These are phyloP conservation scores for Aleiodes sp. DNA, from an alignment of 1,140 invertebrate species.

Conservation along the genomic window DNA sequence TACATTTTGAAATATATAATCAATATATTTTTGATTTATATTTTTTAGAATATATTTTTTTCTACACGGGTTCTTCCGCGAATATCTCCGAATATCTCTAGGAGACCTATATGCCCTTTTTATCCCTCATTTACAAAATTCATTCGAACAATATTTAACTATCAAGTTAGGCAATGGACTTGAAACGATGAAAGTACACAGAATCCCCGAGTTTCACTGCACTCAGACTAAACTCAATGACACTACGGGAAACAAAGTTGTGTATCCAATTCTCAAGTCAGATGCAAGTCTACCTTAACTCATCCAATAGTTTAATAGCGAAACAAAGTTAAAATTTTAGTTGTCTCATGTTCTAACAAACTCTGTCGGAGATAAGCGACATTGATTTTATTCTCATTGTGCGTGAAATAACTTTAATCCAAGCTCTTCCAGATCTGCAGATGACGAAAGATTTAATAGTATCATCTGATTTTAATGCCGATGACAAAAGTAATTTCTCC, in stretches of 20 bases:
- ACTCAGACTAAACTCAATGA: too few relatives aligned
- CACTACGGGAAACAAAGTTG: not conserved
- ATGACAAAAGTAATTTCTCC: too few relatives aligned
- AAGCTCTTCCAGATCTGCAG: not conserved
- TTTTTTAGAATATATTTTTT: too few relatives aligned
- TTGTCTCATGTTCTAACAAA: not conserved
- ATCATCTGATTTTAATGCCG: not conserved
- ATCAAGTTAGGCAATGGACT: not conserved
- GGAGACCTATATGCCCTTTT: too few relatives aligned
- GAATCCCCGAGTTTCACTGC: not conserved
- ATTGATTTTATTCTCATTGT: not conserved
- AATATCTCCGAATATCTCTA: too few relatives aligned
- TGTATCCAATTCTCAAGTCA: not conserved
- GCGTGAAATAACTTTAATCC: slow-evolving; percentile 3
- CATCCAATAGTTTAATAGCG: not conserved
- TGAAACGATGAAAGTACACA: not conserved
- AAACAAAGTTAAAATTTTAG: not conserved
- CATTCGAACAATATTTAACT: not conserved
- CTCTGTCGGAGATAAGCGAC: too few relatives aligned
- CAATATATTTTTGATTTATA: too few relatives aligned
- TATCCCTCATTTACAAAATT: not conserved
- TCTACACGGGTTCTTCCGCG: too few relatives aligned
- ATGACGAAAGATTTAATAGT: not conserved
- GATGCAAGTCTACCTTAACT: not conserved
- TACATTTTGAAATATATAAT: too few relatives aligned